Base-by-base conservation (phyloP, 2,113 vertebrate species). In the Thinocorus orbignyianus region DNA sequence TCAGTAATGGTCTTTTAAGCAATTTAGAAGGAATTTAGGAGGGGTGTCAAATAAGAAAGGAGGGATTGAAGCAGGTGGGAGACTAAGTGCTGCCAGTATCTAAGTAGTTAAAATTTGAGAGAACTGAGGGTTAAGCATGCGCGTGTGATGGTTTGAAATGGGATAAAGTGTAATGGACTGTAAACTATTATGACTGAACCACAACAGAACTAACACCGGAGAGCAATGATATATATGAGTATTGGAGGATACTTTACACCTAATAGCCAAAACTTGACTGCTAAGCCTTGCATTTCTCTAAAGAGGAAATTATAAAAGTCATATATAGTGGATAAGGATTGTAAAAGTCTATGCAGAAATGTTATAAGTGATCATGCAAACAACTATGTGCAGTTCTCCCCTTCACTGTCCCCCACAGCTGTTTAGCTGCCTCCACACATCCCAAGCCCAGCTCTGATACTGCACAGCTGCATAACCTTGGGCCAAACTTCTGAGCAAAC, bases 401-500 rank as follows among this genome's bases (percentile, higher is more conserved):
- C 90, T 95, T 88, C 0, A 0, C 86, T 76, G 86, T 95, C 57
- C 93, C 95, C 86, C 94, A 95, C 94, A 95, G 93, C 90, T 97
- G 87, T 89, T 94, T 31, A 94, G 95, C 94, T 92, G 89, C 93
- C 96, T 95, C 83, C 81, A 89, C 28, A 1, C 57, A 79, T 85
- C 89, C 76, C 86, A 68, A 86, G 81, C 83, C 81, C 77, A 92
- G 91, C 69, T 95, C 94, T 97, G 96, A 97, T 97, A 97, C 73
- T 89, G 91, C 93, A 95, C 96, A 97, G 96, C 91, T 97, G 96
- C 89, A 92, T 92, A 96, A 97, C 96, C 96, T 97, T 97, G 96
- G 96, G 93, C 95, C 93, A 95, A 91, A 95, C 93, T 95, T 97
- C 95, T 97, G 91, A 96, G 91, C 86, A 89, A 95, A 96, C 86